Evolutionary conservation across 2,797 vertebrate species (phyloP), one percentile per base, ranked within the genome.

Genomic region (Fringilla coelebs): DNA sequence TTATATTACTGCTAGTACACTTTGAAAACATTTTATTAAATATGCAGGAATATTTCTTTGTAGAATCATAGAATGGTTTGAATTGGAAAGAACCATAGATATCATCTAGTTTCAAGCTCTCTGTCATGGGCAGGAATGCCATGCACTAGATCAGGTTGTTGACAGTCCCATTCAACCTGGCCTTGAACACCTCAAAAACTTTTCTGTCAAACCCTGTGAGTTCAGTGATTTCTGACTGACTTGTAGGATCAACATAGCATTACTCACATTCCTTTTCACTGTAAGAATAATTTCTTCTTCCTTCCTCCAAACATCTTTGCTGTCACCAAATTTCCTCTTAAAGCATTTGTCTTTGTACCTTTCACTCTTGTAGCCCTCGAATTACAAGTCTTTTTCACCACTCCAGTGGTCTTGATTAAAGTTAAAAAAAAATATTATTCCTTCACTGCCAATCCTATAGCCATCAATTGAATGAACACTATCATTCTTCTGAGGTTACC

Each of bases 211-310:
- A 99, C 67, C 98, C 99, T 58, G 98, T 99, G 60, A 99, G 98
- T 86, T 99, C 98, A 86, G 98, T 99, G 13, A 99, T 99, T 97
- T 99, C 99, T 6, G 99, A 99, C 94, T 99, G 98, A 96, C 99
- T 99, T 38, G 98, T 99, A 66, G 99, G 99, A 83, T 99, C 99
- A 48, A 95, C 98, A 49, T 98, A 99, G 93, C 99, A 99, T 99
- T 98, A 99, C 87, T 99, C 98, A 2, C 98, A 98, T 86, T 99
- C 98, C 87, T 99, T 99, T 85, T 99, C 99, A 21, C 98, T 98
- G 68, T 98, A 99, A 3, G 98, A 99, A 90, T 99, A 99, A 88
- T 99, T 99, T 95, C 99, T 98, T 97, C 98, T 98, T 49, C 99
- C 98, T 92, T 99, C 99, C 70, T 98, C 98, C 94, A 99, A 99